Evolutionary conservation across 2,797 vertebrate species (phyloP).

Genomic region (Aotus griseimembra): DNA sequence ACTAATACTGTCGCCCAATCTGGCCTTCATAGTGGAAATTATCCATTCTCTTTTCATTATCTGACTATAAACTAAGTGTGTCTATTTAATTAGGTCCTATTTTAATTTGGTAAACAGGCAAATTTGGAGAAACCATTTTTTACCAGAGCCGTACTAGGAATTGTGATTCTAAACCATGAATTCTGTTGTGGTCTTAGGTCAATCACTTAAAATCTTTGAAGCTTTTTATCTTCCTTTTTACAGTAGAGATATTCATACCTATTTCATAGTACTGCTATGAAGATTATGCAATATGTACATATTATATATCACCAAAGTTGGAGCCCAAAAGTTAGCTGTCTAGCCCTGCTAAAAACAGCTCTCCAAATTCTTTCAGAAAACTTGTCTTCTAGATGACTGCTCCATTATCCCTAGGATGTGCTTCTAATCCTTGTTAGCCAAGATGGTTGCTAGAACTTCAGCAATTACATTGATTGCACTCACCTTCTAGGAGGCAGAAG

Average conservation of each 20-base stretch:
- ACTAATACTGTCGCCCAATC: background rate
- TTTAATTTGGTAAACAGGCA: background rate
- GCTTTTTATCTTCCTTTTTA: background rate
- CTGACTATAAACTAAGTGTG: background rate
- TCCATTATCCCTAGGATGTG: background rate
- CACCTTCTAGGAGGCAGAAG: background rate
- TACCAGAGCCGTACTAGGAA: background rate
- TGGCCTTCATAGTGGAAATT: background rate
- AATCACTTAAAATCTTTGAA: background rate
- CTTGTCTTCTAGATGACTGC: background rate
- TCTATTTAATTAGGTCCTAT: background rate
- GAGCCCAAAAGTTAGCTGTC: background rate
- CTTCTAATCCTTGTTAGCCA: background rate
- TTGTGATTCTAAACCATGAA: background rate
- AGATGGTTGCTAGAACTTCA: background rate
- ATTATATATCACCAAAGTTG: background rate
- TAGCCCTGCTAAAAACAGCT: background rate
- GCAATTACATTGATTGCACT: background rate
- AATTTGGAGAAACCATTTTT: background rate
- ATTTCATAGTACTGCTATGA: background rate
- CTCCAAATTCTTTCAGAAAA: background rate
- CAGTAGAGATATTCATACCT: background rate
- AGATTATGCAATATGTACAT: too few species aligned
- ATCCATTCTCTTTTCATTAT: background rate
- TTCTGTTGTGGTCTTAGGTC: background rate